These are phyloP conservation scores for Drosophila peninsularis DNA, from an alignment of 2,888 invertebrate species.

Conservation along the genomic window DNA sequence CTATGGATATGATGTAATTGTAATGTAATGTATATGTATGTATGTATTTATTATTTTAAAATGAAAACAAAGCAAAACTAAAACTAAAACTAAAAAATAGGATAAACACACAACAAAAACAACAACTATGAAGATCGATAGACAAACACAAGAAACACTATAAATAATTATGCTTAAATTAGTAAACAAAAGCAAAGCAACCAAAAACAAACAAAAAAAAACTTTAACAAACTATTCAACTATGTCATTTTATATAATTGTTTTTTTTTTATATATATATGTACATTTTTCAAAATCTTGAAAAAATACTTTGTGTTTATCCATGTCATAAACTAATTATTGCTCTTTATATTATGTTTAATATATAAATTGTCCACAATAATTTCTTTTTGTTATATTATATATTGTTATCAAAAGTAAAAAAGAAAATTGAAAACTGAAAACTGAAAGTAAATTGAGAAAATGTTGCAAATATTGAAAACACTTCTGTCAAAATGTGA, in stretches of 20 bases:
- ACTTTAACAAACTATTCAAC: conserved; percentile 24
- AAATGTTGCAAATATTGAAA: conserved; percentile 57
- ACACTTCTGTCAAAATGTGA: conserved; percentile 49
- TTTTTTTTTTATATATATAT: conserved; percentile 12
- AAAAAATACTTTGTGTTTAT: conserved; percentile 53
- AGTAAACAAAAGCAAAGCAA: conserved; percentile 52
- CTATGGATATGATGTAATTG: conserved; percentile 78
- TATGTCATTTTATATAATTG: conserved; percentile 32
- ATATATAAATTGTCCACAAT: conserved; percentile 14
- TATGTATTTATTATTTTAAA: conserved; percentile 76
- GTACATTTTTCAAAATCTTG: conserved; percentile 10
- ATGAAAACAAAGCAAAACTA: conserved; percentile 46
- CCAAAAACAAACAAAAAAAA: conserved; percentile 43
- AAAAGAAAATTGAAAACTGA: conserved; percentile 15
- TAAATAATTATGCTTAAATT: conserved; percentile 71
- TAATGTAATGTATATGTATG: conserved; percentile 70
- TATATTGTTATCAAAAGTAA: conserved; percentile 50
- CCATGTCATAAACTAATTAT: conserved; percentile 54
- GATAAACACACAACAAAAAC: conserved; percentile 57
- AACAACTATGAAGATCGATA: conserved; percentile 27
- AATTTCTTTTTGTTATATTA: conserved; percentile 55
- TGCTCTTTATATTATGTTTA: conserved; percentile 51
- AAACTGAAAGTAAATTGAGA: conserved; percentile 22
- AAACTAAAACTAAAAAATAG: conserved; percentile 62
- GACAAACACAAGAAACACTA: conserved; percentile 44